phyloP scores from a whole-genome alignment of 2,113 vertebrate genomes.

The Xenopus borealis region DNA sequence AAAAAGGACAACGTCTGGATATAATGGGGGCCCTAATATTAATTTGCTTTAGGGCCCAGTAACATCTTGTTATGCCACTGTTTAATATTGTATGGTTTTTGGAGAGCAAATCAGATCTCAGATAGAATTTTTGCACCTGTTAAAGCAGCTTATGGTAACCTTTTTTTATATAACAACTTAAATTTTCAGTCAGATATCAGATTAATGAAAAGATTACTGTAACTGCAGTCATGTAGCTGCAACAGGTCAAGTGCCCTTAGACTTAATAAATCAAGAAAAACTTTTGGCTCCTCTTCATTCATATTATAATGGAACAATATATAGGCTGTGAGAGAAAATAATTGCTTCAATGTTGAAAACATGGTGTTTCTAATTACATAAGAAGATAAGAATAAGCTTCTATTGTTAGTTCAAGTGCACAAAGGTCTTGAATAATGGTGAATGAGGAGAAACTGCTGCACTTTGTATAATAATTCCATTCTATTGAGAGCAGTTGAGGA shows the following conservation, averaged over 20 bases:
- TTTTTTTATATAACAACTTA: not conserved
- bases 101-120: not conserved
- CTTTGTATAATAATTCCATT: constrained; percentile 35
- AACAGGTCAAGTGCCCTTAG: constrained; percentile 34
- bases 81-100: not conserved
- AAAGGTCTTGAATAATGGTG: constrained; percentile 26
- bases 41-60: no score
- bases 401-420: constrained; percentile 42
- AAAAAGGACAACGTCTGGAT: no score
- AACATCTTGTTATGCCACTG: no score
- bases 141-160: not conserved
- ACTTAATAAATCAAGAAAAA: constrained; percentile 43
- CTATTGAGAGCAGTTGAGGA: constrained; percentile 35
- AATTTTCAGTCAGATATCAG: no score
- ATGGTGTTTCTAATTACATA: constrained; percentile 39
- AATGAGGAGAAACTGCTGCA: constrained; percentile 42
- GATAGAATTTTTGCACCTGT: not conserved
- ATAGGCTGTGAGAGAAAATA: constrained; percentile 31
- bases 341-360: constrained; percentile 40
- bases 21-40: no score
- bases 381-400: constrained; percentile 29
- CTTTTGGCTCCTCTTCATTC: constrained; percentile 28
- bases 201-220: not conserved
- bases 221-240: constrained; percentile 19
- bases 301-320: constrained; percentile 35